Percentiles rank a stretch among this genome's conserved stretches.
These are phyloP conservation scores for Bombus difficillimus DNA, from an alignment of 1,140 invertebrate species.

Conservation along the genomic window DNA sequence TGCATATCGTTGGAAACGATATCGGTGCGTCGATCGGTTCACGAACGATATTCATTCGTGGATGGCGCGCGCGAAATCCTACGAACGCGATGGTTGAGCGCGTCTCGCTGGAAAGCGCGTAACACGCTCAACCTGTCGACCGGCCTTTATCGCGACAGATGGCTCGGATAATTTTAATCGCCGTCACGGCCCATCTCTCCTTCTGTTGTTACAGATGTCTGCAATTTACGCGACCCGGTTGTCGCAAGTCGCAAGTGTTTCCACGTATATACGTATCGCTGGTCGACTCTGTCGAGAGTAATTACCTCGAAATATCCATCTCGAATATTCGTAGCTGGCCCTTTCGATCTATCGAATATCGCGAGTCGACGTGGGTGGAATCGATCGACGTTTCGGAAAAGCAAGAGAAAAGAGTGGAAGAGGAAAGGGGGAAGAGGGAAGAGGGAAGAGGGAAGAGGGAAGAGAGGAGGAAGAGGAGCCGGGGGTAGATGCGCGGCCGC, in stretches of 20 bases:
- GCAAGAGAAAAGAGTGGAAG: no score
- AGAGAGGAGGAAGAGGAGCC: fast-evolving
- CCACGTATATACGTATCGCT: background rate
- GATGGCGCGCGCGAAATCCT: background rate
- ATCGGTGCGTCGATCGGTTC: background rate
- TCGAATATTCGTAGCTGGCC: background rate
- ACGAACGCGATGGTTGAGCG: background rate
- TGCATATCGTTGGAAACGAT: background rate
- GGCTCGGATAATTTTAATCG: slow-evolving; percentile 60
- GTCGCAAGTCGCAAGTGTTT: slow-evolving; percentile 28
- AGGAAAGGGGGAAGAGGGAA: no score
- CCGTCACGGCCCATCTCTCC: slow-evolving; percentile 18
- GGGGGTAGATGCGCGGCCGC: slow-evolving; percentile 47
- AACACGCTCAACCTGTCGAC: background rate
- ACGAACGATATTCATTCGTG: background rate
- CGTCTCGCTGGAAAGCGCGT: background rate
- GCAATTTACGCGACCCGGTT: slow-evolving; percentile 30
- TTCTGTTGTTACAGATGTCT: slow-evolving; percentile 63
- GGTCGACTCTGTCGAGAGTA: no score
- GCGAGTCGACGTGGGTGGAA: background rate
- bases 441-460: no score
- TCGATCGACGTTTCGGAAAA: background rate
- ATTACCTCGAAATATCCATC: no score
- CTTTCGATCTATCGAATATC: background rate
- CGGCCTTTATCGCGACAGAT: slow-evolving; percentile 63